phyloP scores from a whole-genome alignment of 2,888 invertebrate genomes.

The Eupithecia subfuscata region DNA sequence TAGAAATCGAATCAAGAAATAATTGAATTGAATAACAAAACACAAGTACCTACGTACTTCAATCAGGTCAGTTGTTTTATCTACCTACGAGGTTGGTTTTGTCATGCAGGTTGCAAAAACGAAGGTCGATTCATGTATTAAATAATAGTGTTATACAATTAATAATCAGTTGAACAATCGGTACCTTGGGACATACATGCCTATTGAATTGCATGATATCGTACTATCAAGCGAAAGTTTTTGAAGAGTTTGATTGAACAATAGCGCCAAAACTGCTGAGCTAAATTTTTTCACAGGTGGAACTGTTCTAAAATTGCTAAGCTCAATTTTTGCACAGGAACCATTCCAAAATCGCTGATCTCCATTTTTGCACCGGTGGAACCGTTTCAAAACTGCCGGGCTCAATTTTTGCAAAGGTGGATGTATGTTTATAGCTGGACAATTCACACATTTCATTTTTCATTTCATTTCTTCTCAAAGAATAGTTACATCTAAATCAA shows the following conservation, averaged over 20 bases:
- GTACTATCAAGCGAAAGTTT: background rate
- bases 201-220: background rate
- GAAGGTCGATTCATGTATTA: constrained; percentile 41
- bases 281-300: too few relatives aligned
- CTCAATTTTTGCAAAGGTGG: too few relatives aligned
- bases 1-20: constrained; percentile 9
- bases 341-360: too few relatives aligned
- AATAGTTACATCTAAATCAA: too few relatives aligned
- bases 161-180: constrained; percentile 32
- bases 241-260: background rate
- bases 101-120: constrained; percentile 44
- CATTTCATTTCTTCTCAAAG: too few relatives aligned
- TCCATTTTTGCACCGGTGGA: too few relatives aligned
- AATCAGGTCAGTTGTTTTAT: constrained; percentile 38
- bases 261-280: background rate
- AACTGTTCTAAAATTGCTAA: too few relatives aligned
- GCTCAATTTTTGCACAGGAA: too few relatives aligned
- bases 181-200: background rate
- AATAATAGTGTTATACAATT: constrained; percentile 33
- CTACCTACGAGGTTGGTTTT: constrained; percentile 24
- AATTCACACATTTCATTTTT: too few relatives aligned
- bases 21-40: constrained; percentile 29
- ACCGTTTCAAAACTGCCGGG: too few relatives aligned
- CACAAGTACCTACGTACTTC: constrained; percentile 17
- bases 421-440: too few relatives aligned